Base-by-base conservation (phyloP, 2,797 vertebrate species). In the Poecile montanus region DNA sequence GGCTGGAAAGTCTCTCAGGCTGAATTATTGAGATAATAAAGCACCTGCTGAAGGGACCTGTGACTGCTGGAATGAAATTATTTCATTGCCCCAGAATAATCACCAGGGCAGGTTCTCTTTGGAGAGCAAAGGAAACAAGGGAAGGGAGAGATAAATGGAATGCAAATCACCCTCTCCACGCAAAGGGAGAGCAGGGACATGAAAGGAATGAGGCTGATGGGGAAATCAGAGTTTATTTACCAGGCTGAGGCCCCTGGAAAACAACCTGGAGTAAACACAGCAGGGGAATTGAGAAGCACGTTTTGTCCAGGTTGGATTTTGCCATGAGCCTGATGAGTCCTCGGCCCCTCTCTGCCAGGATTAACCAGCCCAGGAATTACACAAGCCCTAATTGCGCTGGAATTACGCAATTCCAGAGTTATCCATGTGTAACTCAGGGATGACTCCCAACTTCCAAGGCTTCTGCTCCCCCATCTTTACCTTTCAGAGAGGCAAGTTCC, bases 21-120 rank as follows among this genome's bases (percentile, higher is more conserved):
- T 85, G 93, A 96, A 96, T 97, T 96, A 96, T 60, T 88, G 91
- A 95, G 94, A 96, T 96, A 95, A 97, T 95, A 96, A 96, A 97
- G 91, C 94, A 96, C 94, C 93, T 94, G 94, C 88, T 87, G 91
- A 92, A 97, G 96, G 89, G 88, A 88, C 85, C 93, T 88, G 91
- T 56, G 84, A 86, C 88, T 82, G 79, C 85, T 66, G 67, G 86
- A 95, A 96, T 85, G 84, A 89, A 95, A 96, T 96, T 86, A 96
- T 96, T 96, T 86, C 91, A 38, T 61, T 95, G 88, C 90, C 88
- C 94, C 61, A 26, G 94, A 92, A 96, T 94, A 94, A 96, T 95
- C 93, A 95, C 85, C 85, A 70, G 85, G n/a, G 89, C 85, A 87
- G 72, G 74, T 75, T 94, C 79, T 76, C 93, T 94, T 95, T 63